Conservation (phyloP, 2,797 vertebrate genomes). For the Pantherophis vulpinus region DNA sequence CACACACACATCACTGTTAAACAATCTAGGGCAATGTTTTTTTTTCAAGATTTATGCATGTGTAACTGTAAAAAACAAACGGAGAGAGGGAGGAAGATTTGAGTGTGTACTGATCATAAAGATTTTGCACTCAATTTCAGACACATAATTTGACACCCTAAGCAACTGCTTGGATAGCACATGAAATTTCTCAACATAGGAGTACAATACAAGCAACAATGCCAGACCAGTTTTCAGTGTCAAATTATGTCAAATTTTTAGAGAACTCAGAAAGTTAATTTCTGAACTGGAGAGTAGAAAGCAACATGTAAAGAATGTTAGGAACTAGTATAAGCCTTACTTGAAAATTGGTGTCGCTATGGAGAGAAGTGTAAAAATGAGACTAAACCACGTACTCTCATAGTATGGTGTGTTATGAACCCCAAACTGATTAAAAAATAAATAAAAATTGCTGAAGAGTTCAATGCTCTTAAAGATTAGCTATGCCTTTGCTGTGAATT, state of each 20-base stretch:
- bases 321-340: neutral
- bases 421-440: neutral
- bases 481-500: slow-evolving; percentile 13
- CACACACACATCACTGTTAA: neutral
- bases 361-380: neutral
- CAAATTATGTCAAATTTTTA: neutral
- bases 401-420: neutral
- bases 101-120: neutral
- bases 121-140: neutral
- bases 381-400: neutral
- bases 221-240: neutral
- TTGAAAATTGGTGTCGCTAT: neutral
- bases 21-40: neutral
- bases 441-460: neutral
- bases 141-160: neutral
- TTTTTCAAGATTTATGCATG: neutral
- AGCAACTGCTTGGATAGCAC: neutral
- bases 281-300: neutral
- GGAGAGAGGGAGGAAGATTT: neutral
- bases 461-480: neutral
- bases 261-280: neutral
- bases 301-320: neutral
- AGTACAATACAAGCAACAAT: neutral
- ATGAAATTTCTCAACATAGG: neutral
- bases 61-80: neutral